These are phyloP conservation scores for Callosobruchus maculatus DNA, from an alignment of 2,888 invertebrate species.

Conservation along the genomic window DNA sequence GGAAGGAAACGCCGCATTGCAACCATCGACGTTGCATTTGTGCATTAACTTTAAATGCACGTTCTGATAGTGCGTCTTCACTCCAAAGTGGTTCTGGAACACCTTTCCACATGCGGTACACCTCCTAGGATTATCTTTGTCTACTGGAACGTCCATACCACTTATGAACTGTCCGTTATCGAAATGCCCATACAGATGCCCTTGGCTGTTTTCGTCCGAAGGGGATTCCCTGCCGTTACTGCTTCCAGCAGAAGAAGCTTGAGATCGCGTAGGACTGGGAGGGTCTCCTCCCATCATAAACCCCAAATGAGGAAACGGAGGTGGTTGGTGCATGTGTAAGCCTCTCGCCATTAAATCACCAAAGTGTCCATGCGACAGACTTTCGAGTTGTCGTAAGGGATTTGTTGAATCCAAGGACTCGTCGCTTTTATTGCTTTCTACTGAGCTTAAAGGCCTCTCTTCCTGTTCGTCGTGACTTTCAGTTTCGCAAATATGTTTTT, in stretches of 20 bases:
- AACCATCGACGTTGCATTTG: slow-evolving; percentile 91
- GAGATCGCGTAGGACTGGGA: slow-evolving; percentile 59
- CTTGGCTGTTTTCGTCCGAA: slow-evolving; percentile 56
- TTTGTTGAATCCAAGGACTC: slow-evolving; percentile 63
- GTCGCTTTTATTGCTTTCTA: slow-evolving; percentile 56
- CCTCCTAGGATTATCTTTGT: slow-evolving; percentile 85
- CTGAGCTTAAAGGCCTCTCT: slow-evolving; percentile 52
- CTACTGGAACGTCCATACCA: slow-evolving; percentile 82
- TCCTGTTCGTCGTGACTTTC: slow-evolving; percentile 45
- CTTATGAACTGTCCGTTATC: slow-evolving; percentile 70
- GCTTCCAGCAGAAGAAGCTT: slow-evolving; percentile 60
- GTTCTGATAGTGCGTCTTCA: slow-evolving; percentile 94
- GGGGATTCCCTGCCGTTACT: slow-evolving; percentile 55
- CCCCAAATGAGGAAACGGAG: slow-evolving; percentile 49
- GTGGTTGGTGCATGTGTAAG: slow-evolving; percentile 44
- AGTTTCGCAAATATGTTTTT: slow-evolving; percentile 38
- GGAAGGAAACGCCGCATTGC: slow-evolving; percentile 91
- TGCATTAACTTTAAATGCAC: slow-evolving; percentile 94
- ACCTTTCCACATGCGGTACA: slow-evolving; percentile 91
- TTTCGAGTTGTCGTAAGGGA: slow-evolving; percentile 73
- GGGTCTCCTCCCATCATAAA: slow-evolving; percentile 55
- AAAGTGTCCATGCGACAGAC: slow-evolving; percentile 74
- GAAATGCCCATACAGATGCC: slow-evolving; percentile 67
- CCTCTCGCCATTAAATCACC: slow-evolving; percentile 53
- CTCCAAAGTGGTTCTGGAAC: slow-evolving; percentile 89